Base-by-base conservation (phyloP, 2,888 invertebrate genomes). In the Limenitis camilla region DNA sequence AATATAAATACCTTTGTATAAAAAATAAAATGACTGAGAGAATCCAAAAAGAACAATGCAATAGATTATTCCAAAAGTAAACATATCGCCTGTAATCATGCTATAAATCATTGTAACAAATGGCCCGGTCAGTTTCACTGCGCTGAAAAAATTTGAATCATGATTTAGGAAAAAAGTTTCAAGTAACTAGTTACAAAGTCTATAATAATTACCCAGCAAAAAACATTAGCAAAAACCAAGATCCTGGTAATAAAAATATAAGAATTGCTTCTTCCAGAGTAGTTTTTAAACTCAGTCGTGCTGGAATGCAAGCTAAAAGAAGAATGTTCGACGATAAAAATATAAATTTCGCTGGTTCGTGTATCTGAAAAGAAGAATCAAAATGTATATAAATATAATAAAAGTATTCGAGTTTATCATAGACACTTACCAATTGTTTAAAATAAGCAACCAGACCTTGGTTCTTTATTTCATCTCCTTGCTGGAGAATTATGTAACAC, bases 51-150 rank as follows among this genome's bases (percentile, higher is more conserved):
- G 89, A 33, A 99, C 94, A 66, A 99, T 95, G 62, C 92, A 91
- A 79, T 98, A 99, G 76, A 99, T 99, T 64, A 99, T 97, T 60
- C 96, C 96, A 77, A 99, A 99, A 29, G 98, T 96, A 73, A 98
- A 92, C 95, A 99, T 96, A 87, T 99, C 99, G 41, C 99, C 98
- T 0, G 96, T 96, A 72, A 98, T 96, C 98, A 99, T 99, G 69
- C 96, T 96, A 89, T 97, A 99, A 65, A 99, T 97, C 98, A 99
- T 99, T 8, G 98, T 98, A 54, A 99, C 98, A 81, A 99, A 99
- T 0, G 99, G 98, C 40, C 99, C 99, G 0, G 98, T 99, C 67
- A 99, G 85, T 53, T 95, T 93, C 32, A 97, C 93, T 36, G 97
- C 97, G 6, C 98, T 98, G 82, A 4, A 78, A 60, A 62, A 5